Percentiles rank a stretch among this genome's conserved stretches.
Conservation (phyloP, 2,888 invertebrate species). For the Drosophila aldrichi region DNA sequence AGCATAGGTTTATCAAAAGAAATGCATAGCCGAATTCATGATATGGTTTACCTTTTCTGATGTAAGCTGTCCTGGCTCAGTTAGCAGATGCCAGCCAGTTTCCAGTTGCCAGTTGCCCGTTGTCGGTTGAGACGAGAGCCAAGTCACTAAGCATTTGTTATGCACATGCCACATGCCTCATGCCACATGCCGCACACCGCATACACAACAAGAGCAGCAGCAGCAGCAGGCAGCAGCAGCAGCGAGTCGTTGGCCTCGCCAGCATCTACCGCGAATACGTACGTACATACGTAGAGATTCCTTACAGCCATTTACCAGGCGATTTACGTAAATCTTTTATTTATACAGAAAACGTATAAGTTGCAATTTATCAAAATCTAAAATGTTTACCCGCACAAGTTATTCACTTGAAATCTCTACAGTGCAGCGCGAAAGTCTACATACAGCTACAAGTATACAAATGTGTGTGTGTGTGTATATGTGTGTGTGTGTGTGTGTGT, state of each 20-base stretch:
- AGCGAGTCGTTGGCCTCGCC: conserved; percentile 40
- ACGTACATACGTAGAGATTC: conserved; percentile 64
- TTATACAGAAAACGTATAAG: conserved; percentile 82
- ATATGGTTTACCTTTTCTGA: conserved; percentile 70
- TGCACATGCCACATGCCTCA: conserved; percentile 56
- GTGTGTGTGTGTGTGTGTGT: conserved; percentile 12
- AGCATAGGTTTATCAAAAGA: conserved; percentile 46
- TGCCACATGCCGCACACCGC: conserved; percentile 31
- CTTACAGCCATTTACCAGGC: conserved; percentile 82
- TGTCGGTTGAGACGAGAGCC: conserved; percentile 57
- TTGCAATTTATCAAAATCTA: conserved; percentile 83
- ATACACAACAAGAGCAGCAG: conserved; percentile 19
- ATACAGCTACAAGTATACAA: conserved; percentile 17
- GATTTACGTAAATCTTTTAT: conserved; percentile 81
- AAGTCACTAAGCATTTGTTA: conserved; percentile 78
- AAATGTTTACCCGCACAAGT: conserved; percentile 83
- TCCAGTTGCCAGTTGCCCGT: conserved; percentile 25
- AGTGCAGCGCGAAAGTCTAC: conserved; percentile 52
- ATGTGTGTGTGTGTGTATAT: conserved; percentile 7
- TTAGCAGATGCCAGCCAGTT: conserved; percentile 52
- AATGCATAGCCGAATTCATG: conserved; percentile 73
- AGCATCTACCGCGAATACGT: conserved; percentile 48
- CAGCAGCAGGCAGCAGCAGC: conserved; percentile 6
- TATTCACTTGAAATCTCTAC: conserved; percentile 82
- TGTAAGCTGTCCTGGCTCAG: conserved; percentile 57